A percentile compares a stretch with the other conserved stretches of the same genome.
Conservation (phyloP, 2,888 invertebrate genomes). For the Melinaea marsaeus region DNA sequence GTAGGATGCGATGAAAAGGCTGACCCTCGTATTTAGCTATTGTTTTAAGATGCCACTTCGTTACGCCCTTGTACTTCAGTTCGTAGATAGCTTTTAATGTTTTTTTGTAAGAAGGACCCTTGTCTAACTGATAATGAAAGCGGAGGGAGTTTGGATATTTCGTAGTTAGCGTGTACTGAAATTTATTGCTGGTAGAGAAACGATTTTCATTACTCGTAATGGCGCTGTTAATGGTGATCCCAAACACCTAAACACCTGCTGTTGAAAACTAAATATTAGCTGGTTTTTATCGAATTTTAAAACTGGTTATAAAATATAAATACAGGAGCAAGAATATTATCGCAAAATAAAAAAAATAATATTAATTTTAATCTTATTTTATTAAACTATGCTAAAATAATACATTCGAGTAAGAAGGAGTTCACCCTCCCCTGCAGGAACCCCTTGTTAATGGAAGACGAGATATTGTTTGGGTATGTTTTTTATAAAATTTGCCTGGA, state of each 20-base stretch:
- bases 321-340: not conserved
- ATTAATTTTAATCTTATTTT: not conserved
- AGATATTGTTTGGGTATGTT: slow-evolving; percentile 3
- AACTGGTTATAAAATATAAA: too few relatives aligned
- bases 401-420: not conserved
- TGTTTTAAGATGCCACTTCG: slow-evolving; percentile 77
- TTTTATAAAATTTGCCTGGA: slow-evolving; percentile 1
- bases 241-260: slow-evolving; percentile 60
- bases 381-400: not conserved
- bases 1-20: slow-evolving; percentile 58
- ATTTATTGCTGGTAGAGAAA: slow-evolving; percentile 69
- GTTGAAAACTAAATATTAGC: not conserved
- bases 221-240: slow-evolving; percentile 60
- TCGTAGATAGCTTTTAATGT: slow-evolving; percentile 66
- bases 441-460: slow-evolving; percentile 1
- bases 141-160: slow-evolving; percentile 46
- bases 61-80: slow-evolving; percentile 69
- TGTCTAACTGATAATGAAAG: slow-evolving; percentile 74
- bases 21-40: slow-evolving; percentile 73
- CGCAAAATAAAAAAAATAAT: not conserved
- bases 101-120: slow-evolving; percentile 63
- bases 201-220: slow-evolving; percentile 61
- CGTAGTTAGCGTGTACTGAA: slow-evolving; percentile 60
- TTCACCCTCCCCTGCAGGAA: not conserved
- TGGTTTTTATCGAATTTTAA: too few relatives aligned